phyloP scores from a whole-genome alignment of 2,888 invertebrate genomes.

The Sarcophaga carnaria region DNA sequence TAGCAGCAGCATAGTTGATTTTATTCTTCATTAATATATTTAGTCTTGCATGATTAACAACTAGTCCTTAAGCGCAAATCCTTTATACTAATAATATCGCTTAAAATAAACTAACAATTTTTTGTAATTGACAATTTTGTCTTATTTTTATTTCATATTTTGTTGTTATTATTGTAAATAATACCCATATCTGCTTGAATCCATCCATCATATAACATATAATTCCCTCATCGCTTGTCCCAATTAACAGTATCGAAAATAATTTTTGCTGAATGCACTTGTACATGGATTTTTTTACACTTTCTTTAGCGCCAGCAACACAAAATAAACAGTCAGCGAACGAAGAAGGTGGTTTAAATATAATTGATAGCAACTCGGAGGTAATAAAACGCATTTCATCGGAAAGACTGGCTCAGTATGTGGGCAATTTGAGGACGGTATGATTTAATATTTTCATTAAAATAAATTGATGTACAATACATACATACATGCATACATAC shows the following conservation, averaged over 20 bases:
- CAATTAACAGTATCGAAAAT: no score
- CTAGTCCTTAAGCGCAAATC: no score
- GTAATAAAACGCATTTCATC: conserved; percentile 82
- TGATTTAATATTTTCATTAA: conserved; percentile 68
- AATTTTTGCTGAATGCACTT: no score
- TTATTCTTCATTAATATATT: no score
- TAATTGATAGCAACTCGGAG: conserved; percentile 80
- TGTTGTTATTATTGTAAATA: no score
- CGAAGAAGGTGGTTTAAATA: conserved; percentile 78
- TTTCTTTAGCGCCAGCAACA: conserved; percentile 72
- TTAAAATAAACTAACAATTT: not conserved
- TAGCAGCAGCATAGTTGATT: no score
- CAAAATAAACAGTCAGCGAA: conserved; percentile 78
- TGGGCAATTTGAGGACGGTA: conserved; percentile 89
- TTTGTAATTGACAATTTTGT: not conserved
- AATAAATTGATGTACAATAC: conserved; percentile 35
- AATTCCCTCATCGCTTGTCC: no score
- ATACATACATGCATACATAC: not conserved
- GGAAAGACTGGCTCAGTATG: conserved; percentile 88
- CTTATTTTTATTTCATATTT: no score
- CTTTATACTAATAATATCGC: no score
- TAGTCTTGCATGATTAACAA: no score
- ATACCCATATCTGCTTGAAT: no score
- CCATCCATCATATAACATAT: no score
- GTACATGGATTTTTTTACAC: not conserved